These are phyloP conservation scores for Coccyzus lansbergi DNA, from an alignment of 2,797 vertebrate genomes.

Conservation along the genomic window DNA sequence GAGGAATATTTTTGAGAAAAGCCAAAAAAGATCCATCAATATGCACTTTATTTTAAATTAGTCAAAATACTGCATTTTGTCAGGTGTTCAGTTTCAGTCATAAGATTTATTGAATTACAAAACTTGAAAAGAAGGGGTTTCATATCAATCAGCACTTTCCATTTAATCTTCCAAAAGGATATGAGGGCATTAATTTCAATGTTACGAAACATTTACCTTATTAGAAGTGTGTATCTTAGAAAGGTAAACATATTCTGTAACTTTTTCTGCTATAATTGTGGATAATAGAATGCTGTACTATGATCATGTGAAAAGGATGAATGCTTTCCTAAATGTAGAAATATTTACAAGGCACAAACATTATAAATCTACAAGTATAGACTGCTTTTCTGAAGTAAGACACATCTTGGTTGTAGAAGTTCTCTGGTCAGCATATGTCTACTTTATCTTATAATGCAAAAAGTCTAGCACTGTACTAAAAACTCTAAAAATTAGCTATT, in stretches of 20 bases:
- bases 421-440: background rate
- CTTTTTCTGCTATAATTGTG: background rate
- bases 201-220: background rate
- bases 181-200: background rate
- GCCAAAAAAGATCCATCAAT: background rate
- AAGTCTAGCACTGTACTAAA: background rate
- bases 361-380: background rate
- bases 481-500: background rate
- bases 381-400: background rate
- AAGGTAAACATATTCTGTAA: background rate
- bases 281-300: background rate
- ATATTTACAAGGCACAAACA: background rate
- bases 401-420: background rate
- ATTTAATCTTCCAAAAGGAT: background rate
- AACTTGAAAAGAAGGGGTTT: background rate
- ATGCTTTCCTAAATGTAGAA: background rate
- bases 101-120: background rate
- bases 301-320: background rate
- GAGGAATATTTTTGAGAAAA: background rate
- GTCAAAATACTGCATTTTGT: background rate
- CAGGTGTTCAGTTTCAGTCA: background rate
- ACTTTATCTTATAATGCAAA: background rate
- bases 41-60: background rate
- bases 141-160: background rate
- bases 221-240: background rate